Conservation (phyloP, 2,113 vertebrate genomes). For the Diadophis punctatus region DNA sequence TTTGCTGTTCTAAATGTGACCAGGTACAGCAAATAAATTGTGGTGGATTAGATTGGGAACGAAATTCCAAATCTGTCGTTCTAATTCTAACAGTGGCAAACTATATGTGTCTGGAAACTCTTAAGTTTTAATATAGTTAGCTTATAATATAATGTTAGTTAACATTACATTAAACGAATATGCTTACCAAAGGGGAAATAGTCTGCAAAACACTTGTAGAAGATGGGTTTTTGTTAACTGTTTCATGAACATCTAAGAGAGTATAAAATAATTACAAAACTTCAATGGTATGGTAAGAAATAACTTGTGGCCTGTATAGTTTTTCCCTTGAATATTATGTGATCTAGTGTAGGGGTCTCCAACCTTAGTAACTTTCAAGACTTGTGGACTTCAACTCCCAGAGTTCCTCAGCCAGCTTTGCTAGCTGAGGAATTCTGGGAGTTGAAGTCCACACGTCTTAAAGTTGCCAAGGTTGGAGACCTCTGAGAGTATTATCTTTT, state of each 20-base stretch:
- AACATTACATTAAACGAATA: neutral
- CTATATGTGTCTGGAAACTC: neutral
- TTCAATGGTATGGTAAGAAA: conserved; percentile 24
- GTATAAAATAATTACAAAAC: conserved; percentile 29
- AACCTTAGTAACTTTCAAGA: no score
- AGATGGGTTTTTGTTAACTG: conserved; percentile 60
- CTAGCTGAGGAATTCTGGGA: no score
- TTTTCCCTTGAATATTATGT: neutral
- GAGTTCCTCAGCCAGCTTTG: no score
- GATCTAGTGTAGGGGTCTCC: neutral
- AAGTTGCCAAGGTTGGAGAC: no score
- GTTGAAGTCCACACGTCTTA: no score
- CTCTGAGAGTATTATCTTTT: neutral
- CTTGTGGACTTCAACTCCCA: no score
- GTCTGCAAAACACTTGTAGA: conserved; percentile 62
- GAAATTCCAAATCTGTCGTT: neutral
- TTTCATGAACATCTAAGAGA: conserved; percentile 77
- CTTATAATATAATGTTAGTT: conserved; percentile 18
- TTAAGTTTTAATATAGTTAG: neutral
- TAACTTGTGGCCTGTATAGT: neutral
- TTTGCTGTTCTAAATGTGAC: neutral
- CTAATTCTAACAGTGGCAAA: neutral
- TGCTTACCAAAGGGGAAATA: conserved; percentile 73
- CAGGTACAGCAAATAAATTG: neutral
- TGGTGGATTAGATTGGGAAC: neutral